Evolutionary conservation across 2,888 invertebrate species (phyloP).

Genomic region (Diarsia rubi): DNA sequence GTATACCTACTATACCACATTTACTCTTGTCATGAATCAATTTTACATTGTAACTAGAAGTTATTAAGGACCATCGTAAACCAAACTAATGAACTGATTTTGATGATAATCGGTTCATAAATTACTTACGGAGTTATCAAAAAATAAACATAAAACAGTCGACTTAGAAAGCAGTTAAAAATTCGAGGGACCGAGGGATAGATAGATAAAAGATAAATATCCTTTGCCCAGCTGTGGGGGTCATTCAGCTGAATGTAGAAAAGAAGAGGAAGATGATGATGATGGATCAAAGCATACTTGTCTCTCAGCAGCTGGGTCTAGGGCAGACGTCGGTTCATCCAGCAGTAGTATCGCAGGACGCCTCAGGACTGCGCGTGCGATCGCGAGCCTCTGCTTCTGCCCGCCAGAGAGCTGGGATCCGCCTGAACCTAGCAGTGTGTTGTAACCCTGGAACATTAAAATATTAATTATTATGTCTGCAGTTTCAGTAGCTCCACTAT

Average conservation of each 20-base stretch:
- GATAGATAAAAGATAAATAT: too few species aligned
- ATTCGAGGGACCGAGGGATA: too few species aligned
- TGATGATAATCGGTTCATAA: too few species aligned
- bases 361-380: constrained; percentile 94
- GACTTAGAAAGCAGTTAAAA: too few species aligned
- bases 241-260: background rate
- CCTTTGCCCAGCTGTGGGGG: background rate
- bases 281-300: constrained; percentile 86
- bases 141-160: too few species aligned
- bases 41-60: too few species aligned
- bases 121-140: too few species aligned
- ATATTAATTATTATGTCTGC: background rate
- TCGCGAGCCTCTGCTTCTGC: constrained; percentile 96
- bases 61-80: too few species aligned
- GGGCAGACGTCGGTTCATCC: constrained; percentile 96
- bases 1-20: too few species aligned
- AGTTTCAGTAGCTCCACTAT: too few species aligned
- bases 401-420: constrained; percentile 95
- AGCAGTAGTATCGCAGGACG: constrained; percentile 93
- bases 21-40: too few species aligned
- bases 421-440: constrained; percentile 94
- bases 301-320: constrained; percentile 95
- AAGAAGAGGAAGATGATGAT: background rate
- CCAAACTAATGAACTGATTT: too few species aligned
- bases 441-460: constrained; percentile 91